Conservation (phyloP, 2,113 vertebrate genomes). For the Falcunculus frontatus region DNA sequence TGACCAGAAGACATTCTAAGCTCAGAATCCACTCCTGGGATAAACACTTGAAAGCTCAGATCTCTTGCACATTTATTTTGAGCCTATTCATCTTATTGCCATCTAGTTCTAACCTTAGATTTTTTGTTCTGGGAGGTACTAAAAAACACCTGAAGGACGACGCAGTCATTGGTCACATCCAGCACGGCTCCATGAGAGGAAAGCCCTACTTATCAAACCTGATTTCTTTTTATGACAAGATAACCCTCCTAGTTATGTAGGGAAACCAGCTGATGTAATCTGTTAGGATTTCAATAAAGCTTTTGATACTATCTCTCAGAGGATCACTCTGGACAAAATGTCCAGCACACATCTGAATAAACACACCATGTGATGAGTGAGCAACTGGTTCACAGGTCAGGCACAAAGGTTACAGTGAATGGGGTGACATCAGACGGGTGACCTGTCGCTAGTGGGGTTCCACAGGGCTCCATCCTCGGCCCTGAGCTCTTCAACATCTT, state of each 20-base stretch:
- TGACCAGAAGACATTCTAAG: neutral
- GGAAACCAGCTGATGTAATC: neutral
- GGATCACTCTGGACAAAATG: neutral
- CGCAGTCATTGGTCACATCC: neutral
- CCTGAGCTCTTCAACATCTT: neutral
- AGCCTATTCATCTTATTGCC: neutral
- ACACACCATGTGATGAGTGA: neutral
- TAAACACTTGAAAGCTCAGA: neutral
- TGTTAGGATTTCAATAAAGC: neutral
- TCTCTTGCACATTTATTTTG: neutral
- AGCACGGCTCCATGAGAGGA: neutral
- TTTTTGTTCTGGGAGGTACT: neutral
- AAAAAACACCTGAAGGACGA: neutral
- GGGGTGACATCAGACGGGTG: neutral
- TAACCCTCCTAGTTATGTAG: neutral
- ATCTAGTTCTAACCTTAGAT: neutral
- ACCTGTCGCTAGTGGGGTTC: neutral
- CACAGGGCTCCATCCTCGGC: neutral
- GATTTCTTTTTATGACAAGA: neutral
- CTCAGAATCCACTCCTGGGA: neutral
- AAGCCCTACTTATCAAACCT: neutral
- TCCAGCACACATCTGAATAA: neutral
- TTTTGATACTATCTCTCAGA: neutral
- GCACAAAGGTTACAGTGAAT: neutral
- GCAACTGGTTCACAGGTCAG: neutral